Conservation (phyloP, 2,113 vertebrate genomes). For the Sylvilagus bachmani region DNA sequence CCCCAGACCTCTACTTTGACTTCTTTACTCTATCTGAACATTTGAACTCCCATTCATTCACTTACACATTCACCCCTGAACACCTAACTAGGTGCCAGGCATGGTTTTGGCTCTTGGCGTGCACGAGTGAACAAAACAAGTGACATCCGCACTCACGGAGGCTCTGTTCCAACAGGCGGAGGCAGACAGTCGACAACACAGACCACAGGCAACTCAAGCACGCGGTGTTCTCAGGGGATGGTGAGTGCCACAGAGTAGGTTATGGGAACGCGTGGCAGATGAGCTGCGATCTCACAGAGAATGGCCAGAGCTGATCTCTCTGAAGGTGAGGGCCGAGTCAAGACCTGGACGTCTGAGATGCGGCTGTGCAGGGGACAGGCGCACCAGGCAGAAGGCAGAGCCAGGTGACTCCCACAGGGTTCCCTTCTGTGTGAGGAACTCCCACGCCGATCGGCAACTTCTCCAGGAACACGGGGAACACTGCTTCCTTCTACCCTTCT, state of each 20-base stretch:
- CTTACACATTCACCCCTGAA: constrained; percentile 3
- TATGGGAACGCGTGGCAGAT: too few species aligned
- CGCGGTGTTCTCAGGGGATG: fast-evolving
- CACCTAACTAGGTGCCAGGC: not conserved
- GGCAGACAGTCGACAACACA: not conserved
- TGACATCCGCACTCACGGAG: not conserved
- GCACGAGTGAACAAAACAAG: not conserved
- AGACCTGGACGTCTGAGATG: not conserved
- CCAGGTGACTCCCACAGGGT: not conserved
- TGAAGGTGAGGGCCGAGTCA: not conserved
- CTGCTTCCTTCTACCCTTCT: not conserved
- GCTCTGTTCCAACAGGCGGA: not conserved
- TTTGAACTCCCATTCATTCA: not conserved
- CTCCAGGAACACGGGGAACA: not conserved
- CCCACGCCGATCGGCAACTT: not conserved
- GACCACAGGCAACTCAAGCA: not conserved
- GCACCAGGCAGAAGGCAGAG: not conserved
- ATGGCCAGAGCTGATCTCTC: not conserved
- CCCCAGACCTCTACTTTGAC: not conserved
- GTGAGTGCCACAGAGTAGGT: not conserved
- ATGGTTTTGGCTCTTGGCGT: not conserved
- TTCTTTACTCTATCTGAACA: not conserved
- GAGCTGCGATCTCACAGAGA: not conserved
- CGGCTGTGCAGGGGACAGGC: not conserved
- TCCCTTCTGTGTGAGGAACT: not conserved